A percentile compares a stretch with the other conserved stretches of the same genome.
Evolutionary conservation across 2,113 vertebrate genomes (phyloP).

Genomic region (Oxygymnocypris stewartii): DNA sequence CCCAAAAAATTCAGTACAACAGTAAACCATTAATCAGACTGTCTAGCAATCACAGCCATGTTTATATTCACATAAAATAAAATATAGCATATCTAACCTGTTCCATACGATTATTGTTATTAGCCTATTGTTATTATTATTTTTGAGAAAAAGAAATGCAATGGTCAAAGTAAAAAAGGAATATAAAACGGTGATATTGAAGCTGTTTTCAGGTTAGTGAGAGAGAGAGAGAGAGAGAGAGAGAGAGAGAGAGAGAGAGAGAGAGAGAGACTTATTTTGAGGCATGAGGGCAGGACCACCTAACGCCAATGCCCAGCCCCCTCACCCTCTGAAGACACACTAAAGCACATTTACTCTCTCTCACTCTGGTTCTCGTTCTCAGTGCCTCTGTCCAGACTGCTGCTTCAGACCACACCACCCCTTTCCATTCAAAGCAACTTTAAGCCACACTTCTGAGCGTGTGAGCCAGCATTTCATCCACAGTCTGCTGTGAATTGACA

Average conservation of each 20-base stretch:
- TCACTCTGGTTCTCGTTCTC: conserved; percentile 44
- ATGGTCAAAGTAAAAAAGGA: background rate
- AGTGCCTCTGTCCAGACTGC: conserved; percentile 37
- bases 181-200: background rate
- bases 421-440: conserved; percentile 31
- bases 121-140: background rate
- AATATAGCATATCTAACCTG: background rate
- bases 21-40: background rate
- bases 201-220: background rate
- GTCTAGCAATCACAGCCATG: background rate
- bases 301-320: conserved; percentile 52
- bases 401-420: conserved; percentile 28
- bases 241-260: background rate
- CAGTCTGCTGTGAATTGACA: background rate
- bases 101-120: background rate
- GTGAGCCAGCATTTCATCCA: conserved; percentile 27
- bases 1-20: background rate
- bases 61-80: background rate
- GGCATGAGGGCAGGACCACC: conserved; percentile 55
- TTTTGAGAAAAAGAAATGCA: background rate
- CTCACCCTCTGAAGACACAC: conserved; percentile 45
- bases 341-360: conserved; percentile 38
- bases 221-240: no score
- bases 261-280: conserved; percentile 3
- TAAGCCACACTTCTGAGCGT: background rate